Conservation (phyloP, 1,140 invertebrate species). For the Penaeus indicus region DNA sequence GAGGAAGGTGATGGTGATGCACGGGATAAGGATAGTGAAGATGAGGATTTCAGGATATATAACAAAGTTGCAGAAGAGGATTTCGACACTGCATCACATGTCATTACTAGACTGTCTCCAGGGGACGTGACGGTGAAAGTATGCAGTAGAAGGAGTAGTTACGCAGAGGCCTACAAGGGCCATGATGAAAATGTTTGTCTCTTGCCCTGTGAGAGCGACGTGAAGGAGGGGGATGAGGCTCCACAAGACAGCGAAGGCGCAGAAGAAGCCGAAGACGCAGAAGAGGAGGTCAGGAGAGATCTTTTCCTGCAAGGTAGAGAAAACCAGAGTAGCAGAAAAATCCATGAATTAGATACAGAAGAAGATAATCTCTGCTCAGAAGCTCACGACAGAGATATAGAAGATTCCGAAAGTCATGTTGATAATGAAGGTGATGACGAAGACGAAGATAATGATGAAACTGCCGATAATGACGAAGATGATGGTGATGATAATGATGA, state of each 20-base stretch:
- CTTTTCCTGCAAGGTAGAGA: conserved; percentile 37
- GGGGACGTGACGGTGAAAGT: no score
- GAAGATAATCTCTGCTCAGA: not conserved
- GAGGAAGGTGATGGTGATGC: conserved; percentile 32
- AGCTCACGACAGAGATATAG: not conserved
- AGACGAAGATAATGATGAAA: not conserved
- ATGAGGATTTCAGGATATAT: no score
- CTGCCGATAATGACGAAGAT: not conserved
- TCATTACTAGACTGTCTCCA: no score
- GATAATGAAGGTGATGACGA: conserved; percentile 3
- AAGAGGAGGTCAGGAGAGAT: not conserved
- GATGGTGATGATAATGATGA: not conserved
- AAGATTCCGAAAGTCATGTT: conserved; percentile 33
- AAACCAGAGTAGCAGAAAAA: not conserved
- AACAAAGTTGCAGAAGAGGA: no score
- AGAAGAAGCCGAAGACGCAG: not conserved
- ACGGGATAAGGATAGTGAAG: not conserved
- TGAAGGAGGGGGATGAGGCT: not conserved
- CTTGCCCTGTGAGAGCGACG: conserved; percentile 7
- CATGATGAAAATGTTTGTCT: no score
- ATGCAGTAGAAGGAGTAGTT: no score
- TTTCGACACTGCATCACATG: no score
- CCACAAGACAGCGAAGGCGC: not conserved
- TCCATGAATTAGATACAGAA: not conserved
- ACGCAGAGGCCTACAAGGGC: no score